Conservation (phyloP, 64 coral and sea anemone species). For the Astreopora myriophthalma region DNA sequence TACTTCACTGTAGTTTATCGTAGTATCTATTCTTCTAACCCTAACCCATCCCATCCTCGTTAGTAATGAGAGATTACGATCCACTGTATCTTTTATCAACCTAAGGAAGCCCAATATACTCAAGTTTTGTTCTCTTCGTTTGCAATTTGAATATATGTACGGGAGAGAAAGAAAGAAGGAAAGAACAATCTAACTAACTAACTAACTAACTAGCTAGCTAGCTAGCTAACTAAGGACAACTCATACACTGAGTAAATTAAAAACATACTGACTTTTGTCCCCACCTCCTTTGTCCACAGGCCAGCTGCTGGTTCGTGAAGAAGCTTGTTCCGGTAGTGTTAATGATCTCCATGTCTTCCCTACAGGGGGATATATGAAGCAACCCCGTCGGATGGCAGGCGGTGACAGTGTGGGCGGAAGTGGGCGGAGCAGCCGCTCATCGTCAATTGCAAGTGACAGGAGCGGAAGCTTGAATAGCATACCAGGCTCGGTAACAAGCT, state of each 20-base stretch:
- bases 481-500: slow-evolving; percentile 92
- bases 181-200: too few species aligned
- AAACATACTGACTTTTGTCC: not conserved
- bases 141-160: too few species aligned
- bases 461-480: slow-evolving; percentile 96
- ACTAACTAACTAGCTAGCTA: too few species aligned
- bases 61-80: too few species aligned
- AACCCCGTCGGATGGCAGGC: slow-evolving; percentile 48
- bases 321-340: slow-evolving; percentile 84
- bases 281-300: slow-evolving; percentile 21
- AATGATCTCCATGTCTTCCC: slow-evolving; percentile 97
- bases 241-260: not conserved
- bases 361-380: slow-evolving; percentile 87
- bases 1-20: too few species aligned
- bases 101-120: too few species aligned
- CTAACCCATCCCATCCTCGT: too few species aligned
- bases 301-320: slow-evolving; percentile 39
- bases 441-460: slow-evolving; percentile 90
- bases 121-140: too few species aligned
- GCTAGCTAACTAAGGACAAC: too few species aligned
- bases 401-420: slow-evolving; percentile 80
- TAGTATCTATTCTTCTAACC: too few species aligned
- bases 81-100: too few species aligned
- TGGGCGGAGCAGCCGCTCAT: slow-evolving; percentile 87
- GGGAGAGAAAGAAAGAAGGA: too few species aligned